A percentile compares a stretch with the other conserved stretches of the same genome.
These are phyloP conservation scores for Metopolophium dirhodum DNA, from an alignment of 1,140 invertebrate species.

Conservation along the genomic window DNA sequence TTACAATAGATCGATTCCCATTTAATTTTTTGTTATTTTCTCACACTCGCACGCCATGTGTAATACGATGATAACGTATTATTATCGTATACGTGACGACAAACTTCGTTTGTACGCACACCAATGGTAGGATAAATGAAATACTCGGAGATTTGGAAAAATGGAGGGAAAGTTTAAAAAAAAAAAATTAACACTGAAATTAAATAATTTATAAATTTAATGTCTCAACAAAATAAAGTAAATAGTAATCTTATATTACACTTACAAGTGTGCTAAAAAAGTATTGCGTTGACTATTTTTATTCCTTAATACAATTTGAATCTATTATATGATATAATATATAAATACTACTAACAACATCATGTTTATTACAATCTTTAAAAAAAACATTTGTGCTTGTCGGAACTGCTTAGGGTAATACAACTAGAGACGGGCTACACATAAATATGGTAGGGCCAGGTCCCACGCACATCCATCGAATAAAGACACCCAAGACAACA, in stretches of 20 bases:
- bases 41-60: not conserved
- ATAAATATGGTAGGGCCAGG: not conserved
- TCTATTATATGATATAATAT: conserved; percentile 37
- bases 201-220: conserved; percentile 57
- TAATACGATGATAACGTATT: not conserved
- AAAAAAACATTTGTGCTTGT: conserved; percentile 47
- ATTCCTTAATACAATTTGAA: conserved; percentile 53
- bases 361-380: conserved; percentile 38
- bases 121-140: not conserved
- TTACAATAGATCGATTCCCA: not conserved
- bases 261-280: conserved; percentile 52
- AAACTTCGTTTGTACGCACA: not conserved
- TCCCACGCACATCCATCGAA: not conserved
- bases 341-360: conserved; percentile 51
- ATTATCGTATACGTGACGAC: not conserved
- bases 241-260: conserved; percentile 56
- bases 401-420: not conserved
- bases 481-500: not conserved
- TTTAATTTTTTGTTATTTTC: not conserved
- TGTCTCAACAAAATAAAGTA: conserved; percentile 57
- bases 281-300: conserved; percentile 54
- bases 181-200: conserved; percentile 47
- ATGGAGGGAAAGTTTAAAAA: not conserved
- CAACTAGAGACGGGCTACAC: conserved; percentile 24
- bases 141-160: not conserved